Evolutionary conservation across 2,797 vertebrate species (phyloP).

Genomic region (Carapus acus): DNA sequence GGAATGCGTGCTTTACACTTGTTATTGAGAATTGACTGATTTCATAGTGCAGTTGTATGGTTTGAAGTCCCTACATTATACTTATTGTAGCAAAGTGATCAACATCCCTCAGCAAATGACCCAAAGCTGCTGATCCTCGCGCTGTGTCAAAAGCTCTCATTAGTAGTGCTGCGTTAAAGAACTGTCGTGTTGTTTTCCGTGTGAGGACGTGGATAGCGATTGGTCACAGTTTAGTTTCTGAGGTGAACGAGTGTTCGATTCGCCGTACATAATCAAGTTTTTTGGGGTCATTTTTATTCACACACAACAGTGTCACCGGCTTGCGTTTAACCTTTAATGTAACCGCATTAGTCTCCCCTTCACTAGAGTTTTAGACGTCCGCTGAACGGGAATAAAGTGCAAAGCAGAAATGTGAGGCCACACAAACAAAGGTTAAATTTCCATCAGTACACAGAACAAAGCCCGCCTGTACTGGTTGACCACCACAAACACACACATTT

Average conservation of each 20-base stretch:
- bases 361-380: background rate
- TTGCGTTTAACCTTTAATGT: background rate
- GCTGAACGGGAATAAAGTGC: background rate
- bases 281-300: background rate
- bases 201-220: conserved; percentile 9
- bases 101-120: conserved; percentile 15
- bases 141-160: conserved; percentile 17
- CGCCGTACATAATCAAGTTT: conserved; percentile 10
- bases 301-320: background rate
- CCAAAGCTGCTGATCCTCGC: conserved; percentile 19
- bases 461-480: conserved; percentile 3
- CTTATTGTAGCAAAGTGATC: conserved; percentile 3
- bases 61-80: too few species aligned
- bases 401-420: background rate
- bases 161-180: conserved; percentile 6
- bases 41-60: too few species aligned
- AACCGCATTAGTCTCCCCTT: background rate
- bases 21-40: conserved; percentile 21
- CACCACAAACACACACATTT: background rate
- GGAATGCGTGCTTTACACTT: conserved; percentile 22
- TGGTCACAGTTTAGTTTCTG: too few species aligned
- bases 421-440: background rate
- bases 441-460: background rate
- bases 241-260: background rate
- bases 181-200: conserved; percentile 15